These are phyloP conservation scores for Cephalopterus ornatus DNA, from an alignment of 2,113 vertebrate genomes.

Conservation along the genomic window DNA sequence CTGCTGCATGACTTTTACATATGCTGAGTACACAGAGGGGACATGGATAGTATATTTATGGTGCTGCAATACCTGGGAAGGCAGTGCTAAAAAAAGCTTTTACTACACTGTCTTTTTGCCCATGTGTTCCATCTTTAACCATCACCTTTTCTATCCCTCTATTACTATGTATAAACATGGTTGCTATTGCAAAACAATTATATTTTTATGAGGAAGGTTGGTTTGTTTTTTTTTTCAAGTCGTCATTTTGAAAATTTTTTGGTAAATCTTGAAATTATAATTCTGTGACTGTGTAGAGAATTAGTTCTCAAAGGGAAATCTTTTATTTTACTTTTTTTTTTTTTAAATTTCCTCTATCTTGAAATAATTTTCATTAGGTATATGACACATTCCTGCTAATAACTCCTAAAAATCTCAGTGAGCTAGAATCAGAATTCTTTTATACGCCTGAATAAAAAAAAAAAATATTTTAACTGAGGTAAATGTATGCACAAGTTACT, in stretches of 20 bases:
- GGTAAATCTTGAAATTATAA: not conserved
- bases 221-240: not conserved
- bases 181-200: not conserved
- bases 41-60: not conserved
- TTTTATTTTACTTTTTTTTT: not conserved
- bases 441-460: not conserved
- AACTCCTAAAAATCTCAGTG: not conserved
- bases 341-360: not conserved
- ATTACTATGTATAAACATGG: not conserved
- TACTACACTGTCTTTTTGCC: not conserved
- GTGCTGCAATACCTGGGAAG: not conserved
- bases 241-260: not conserved
- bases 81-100: not conserved
- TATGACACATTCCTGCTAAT: not conserved
- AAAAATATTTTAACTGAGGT: not conserved
- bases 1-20: not conserved
- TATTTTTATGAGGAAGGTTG: not conserved
- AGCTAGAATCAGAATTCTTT: not conserved
- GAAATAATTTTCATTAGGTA: slow-evolving; percentile 50
- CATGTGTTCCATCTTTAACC: not conserved
- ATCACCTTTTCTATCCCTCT: not conserved
- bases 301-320: not conserved
- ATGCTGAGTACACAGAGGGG: not conserved
- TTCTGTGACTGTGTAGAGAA: not conserved
- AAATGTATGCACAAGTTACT: not conserved